phyloP scores from a whole-genome alignment of 2,797 vertebrate species.

The Percopsis omiscomaycus region DNA sequence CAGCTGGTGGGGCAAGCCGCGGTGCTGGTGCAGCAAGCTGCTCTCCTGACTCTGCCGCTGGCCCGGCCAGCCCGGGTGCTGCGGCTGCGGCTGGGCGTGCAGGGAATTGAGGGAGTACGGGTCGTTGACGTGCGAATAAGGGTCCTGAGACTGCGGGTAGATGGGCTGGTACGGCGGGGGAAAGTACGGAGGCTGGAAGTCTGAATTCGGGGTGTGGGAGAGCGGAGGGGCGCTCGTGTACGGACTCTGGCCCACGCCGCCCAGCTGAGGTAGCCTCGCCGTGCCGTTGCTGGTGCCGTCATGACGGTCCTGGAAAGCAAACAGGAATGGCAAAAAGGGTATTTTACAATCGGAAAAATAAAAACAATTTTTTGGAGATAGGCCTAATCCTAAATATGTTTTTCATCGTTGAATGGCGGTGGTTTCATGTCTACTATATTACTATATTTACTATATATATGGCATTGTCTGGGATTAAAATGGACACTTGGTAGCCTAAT shows the following conservation, averaged over 20 bases:
- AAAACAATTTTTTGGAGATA: not conserved
- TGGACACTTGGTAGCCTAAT: not conserved
- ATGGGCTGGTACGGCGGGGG: conserved; percentile 97
- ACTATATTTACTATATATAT: conserved; percentile 8
- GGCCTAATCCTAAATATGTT: not conserved
- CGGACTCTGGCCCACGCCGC: conserved; percentile 94
- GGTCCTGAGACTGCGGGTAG: conserved; percentile 98
- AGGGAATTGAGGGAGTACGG: conserved; percentile 96
- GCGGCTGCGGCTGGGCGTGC: conserved; percentile 93
- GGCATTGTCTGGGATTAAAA: conserved; percentile 48
- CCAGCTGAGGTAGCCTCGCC: conserved; percentile 94
- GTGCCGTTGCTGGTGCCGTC: conserved; percentile 97
- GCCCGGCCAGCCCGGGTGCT: conserved; percentile 96
- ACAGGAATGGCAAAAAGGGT: conserved; percentile 1
- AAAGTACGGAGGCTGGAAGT: conserved; percentile 95
- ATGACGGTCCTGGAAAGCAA: conserved; percentile 85
- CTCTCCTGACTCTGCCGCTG: conserved; percentile 95
- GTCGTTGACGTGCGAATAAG: conserved; percentile 98
- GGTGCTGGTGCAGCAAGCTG: conserved; percentile 93
- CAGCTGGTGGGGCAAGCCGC: conserved; percentile 93
- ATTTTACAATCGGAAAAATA: conserved; percentile 28
- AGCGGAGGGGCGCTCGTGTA: conserved; percentile 95
- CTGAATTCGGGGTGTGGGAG: conserved; percentile 94
- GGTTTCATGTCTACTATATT: no score
- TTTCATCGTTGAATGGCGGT: conserved; percentile 8